Percentiles rank a stretch among this genome's conserved stretches.
Conservation (phyloP, 1,140 invertebrate genomes). For the Ips nitidus region DNA sequence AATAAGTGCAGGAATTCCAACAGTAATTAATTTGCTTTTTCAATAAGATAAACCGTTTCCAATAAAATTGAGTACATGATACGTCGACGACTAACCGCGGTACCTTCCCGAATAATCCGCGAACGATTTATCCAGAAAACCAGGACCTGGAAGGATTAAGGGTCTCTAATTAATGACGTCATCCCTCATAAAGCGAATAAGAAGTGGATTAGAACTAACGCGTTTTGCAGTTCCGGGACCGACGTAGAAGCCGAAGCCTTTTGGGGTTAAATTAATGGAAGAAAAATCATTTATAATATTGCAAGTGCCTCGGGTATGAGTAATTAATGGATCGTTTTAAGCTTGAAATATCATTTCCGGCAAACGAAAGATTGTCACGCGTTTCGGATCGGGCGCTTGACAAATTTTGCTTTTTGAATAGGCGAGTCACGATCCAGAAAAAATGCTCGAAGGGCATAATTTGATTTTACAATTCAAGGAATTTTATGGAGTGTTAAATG, state of each 20-base stretch:
- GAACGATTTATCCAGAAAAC: conserved; percentile 26
- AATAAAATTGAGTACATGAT: too few species aligned
- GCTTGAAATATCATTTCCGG: conserved; percentile 16
- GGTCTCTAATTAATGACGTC: conserved; percentile 32
- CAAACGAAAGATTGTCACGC: conserved; percentile 5
- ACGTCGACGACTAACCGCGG: not conserved
- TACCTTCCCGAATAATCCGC: conserved; percentile 5
- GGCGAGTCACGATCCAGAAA: conserved; percentile 1
- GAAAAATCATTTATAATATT: conserved; percentile 29
- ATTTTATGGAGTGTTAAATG: too few species aligned
- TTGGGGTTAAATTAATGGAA: conserved; percentile 29
- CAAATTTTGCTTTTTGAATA: conserved; percentile 7
- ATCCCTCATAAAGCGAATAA: conserved; percentile 29
- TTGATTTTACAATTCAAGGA: too few species aligned
- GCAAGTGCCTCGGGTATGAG: conserved; percentile 13
- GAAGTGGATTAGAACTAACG: conserved; percentile 27
- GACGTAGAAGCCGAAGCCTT: conserved; percentile 11
- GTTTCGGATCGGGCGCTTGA: conserved; percentile 1
- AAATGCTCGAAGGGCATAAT: not conserved
- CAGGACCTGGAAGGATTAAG: conserved; percentile 8
- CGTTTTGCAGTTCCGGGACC: conserved; percentile 14
- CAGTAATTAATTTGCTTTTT: too few species aligned
- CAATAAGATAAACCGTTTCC: too few species aligned
- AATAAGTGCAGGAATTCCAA: too few species aligned
- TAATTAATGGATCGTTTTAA: conserved; percentile 19